A percentile compares a stretch with the other conserved stretches of the same genome.
These are phyloP conservation scores for Gavialis gangeticus DNA, from an alignment of 2,113 vertebrate species.

Conservation along the genomic window DNA sequence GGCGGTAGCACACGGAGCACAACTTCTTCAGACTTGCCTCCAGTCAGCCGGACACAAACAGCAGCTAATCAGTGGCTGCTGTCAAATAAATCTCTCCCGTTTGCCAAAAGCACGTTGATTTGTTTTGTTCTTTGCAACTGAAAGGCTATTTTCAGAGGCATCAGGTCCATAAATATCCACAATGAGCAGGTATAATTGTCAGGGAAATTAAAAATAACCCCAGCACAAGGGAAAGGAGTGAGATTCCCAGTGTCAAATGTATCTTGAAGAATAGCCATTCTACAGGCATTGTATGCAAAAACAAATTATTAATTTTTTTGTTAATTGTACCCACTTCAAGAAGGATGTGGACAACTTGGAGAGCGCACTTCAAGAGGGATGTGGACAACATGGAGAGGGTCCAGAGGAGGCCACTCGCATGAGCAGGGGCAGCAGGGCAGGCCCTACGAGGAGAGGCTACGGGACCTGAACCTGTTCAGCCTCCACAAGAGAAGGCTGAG, in stretches of 20 bases:
- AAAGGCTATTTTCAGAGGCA: conserved; percentile 7
- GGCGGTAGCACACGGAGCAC: background rate
- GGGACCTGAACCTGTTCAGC: too few species aligned
- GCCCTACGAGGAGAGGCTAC: too few species aligned
- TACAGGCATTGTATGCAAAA: background rate
- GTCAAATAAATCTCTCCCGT: background rate
- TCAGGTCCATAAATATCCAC: conserved; percentile 25
- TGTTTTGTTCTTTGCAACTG: conserved; percentile 20
- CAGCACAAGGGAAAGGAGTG: background rate
- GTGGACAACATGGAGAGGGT: too few species aligned
- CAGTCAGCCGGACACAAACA: background rate
- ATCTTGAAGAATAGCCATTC: conserved; percentile 24
- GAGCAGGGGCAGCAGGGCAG: too few species aligned
- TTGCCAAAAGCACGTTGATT: conserved; percentile 6
- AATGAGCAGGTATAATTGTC: background rate
- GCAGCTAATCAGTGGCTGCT: background rate
- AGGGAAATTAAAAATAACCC: background rate
- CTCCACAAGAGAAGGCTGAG: too few species aligned
- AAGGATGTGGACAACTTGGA: too few species aligned
- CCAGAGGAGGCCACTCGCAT: too few species aligned
- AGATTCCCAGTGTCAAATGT: background rate
- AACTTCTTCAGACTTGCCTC: background rate
- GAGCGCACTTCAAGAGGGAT: too few species aligned
- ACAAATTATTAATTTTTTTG: background rate
- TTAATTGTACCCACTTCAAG: background rate